Base-by-base conservation (phyloP, 2,797 vertebrate genomes). In the Erpetoichthys calabaricus region DNA sequence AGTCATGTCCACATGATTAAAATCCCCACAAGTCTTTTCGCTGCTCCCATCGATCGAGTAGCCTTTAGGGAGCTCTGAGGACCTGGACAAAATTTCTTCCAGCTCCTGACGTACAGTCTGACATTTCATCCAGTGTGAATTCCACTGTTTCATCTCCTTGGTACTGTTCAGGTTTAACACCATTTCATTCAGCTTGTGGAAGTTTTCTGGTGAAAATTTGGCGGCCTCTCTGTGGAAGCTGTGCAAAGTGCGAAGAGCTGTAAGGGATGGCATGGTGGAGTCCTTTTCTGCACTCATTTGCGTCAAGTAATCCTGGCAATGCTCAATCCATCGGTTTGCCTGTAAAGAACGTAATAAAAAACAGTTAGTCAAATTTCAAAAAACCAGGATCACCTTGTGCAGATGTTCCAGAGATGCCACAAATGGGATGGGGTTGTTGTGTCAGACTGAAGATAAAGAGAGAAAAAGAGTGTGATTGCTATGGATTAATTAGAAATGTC, bases 151-250 rank as follows among this genome's bases (percentile, higher is more conserved):
- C 53, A 81, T 73, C 63, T 86, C 82, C 52, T 66, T 69, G 9
- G 73, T 67, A 55, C 80, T 80, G 45, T 73, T 75, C 65, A 87
- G 73, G 3, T 74, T 73, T 4, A 75, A 62, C 51, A 84, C 80
- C 64, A 73, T 86, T 62, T 73, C 63, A 3, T 80, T 84, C 6
- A 85, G 76, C 4, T 68, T 53, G 60, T 77, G 79, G 71, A 89
- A 85, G 65, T 83, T 87, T 56, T 88, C 82, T 41, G 65, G 47
- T 42, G 84, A 86, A 70, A 88, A 84, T 64, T 86, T 85, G 41
- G 74, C 66, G 6, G 85, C 85, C 65, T 87, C 85, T 0, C 63
- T 63, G 65, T 71, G 81, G 62, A 82, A 83, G 66, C 76, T 77
- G 73, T 75, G 73, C 60, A 89, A 67, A 45, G 63, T 63, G 62